phyloP scores from a whole-genome alignment of 2,888 invertebrate species.

The Nephrotoma appendiculata region DNA sequence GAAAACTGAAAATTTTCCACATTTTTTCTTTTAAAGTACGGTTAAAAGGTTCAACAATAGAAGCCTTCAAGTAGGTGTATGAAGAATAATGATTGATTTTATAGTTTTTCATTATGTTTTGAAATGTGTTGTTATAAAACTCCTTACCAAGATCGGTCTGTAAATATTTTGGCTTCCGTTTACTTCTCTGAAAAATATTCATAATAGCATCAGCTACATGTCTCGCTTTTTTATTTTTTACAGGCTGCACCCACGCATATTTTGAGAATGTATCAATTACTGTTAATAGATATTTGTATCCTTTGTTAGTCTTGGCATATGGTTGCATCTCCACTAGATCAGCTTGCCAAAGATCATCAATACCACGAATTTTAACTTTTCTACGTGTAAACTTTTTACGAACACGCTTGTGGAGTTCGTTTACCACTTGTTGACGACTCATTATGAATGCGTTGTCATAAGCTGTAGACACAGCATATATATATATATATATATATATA shows the following conservation, averaged over 20 bases:
- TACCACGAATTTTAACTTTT: neutral
- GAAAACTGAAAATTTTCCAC: constrained; percentile 10
- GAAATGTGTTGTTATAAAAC: too few relatives aligned
- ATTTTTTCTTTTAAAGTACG: constrained; percentile 10
- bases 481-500: too few relatives aligned
- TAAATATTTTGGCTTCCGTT: too few relatives aligned
- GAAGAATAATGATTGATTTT: neutral
- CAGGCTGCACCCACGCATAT: too few relatives aligned
- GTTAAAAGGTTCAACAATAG: neutral
- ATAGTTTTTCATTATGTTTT: too few relatives aligned
- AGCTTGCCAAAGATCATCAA: neutral
- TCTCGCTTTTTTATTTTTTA: too few relatives aligned
- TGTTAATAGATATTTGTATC: neutral
- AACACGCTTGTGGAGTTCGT: neutral
- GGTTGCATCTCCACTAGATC: neutral
- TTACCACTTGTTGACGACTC: neutral
- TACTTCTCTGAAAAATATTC: too few relatives aligned
- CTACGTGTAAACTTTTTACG: neutral
- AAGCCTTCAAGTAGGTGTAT: neutral
- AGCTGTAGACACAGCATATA: neutral
- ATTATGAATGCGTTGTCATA: neutral
- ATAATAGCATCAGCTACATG: too few relatives aligned
- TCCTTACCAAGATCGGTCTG: too few relatives aligned
- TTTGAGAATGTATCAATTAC: neutral
- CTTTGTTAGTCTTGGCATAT: neutral